A percentile compares a stretch with the other conserved stretches of the same genome.
Evolutionary conservation across 2,113 vertebrate species (phyloP).

Genomic region (Lanius collurio): DNA sequence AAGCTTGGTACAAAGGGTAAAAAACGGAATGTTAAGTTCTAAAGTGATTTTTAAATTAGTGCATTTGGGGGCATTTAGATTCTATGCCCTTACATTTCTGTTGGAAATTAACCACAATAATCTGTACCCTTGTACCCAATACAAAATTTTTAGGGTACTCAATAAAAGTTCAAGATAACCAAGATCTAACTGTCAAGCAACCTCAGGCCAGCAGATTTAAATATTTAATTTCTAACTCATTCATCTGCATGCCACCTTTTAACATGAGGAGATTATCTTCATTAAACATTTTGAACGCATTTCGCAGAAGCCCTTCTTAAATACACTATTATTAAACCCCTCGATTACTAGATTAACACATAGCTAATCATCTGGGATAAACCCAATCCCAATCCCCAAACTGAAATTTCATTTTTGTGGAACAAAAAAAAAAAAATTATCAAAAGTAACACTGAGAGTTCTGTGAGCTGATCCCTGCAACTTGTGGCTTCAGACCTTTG

Average conservation of each 20-base stretch:
- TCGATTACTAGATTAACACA: neutral
- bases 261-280: neutral
- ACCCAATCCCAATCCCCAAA: neutral
- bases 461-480: neutral
- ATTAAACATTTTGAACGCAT: neutral
- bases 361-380: neutral
- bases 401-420: neutral
- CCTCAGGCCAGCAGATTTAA: neutral
- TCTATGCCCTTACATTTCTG: neutral
- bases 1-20: neutral
- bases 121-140: neutral
- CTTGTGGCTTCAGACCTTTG: neutral
- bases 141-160: neutral
- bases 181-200: neutral
- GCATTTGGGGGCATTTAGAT: neutral
- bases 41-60: neutral
- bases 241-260: neutral
- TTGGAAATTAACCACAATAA: neutral
- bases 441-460: neutral
- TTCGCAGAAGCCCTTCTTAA: neutral
- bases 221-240: neutral
- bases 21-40: neutral
- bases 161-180: neutral
- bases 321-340: neutral
- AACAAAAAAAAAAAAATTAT: neutral